Percentiles rank a stretch among this genome's conserved stretches.
Evolutionary conservation across 2,797 vertebrate species (phyloP).

Genomic region (Streptopelia turtur): DNA sequence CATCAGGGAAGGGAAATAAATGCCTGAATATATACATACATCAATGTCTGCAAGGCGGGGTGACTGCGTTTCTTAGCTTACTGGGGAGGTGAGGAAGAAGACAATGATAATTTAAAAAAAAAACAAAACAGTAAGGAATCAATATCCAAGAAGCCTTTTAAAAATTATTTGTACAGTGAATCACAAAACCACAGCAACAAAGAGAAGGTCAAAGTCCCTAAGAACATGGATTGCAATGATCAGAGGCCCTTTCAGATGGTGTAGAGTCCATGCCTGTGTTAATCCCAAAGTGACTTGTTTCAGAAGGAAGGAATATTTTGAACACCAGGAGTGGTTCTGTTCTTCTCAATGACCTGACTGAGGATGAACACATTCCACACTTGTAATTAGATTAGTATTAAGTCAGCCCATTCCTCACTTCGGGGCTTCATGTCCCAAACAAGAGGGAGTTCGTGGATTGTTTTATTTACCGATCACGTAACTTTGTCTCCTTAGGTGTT

Average conservation of each 20-base stretch:
- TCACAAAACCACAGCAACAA: neutral
- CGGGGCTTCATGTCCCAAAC: neutral
- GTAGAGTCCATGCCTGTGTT: neutral
- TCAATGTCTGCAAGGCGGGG: neutral
- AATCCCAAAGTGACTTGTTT: neutral
- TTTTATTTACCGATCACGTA: neutral
- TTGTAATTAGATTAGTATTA: neutral
- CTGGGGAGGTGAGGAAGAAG: neutral
- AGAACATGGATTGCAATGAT: neutral
- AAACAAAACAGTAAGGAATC: neutral
- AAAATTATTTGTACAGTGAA: neutral
- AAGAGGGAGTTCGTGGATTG: neutral
- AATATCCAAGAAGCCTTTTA: neutral
- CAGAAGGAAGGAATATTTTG: neutral
- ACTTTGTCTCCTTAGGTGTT: neutral
- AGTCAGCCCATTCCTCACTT: neutral
- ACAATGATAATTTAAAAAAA: neutral
- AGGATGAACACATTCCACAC: neutral
- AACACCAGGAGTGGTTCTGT: neutral
- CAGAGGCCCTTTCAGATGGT: neutral
- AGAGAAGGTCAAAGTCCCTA: neutral
- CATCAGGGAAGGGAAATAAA: neutral
- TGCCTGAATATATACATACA: neutral
- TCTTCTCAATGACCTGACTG: neutral
- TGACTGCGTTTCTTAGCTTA: neutral